Evolutionary conservation across 2,113 vertebrate species (phyloP).

Genomic region (Solea solea): DNA sequence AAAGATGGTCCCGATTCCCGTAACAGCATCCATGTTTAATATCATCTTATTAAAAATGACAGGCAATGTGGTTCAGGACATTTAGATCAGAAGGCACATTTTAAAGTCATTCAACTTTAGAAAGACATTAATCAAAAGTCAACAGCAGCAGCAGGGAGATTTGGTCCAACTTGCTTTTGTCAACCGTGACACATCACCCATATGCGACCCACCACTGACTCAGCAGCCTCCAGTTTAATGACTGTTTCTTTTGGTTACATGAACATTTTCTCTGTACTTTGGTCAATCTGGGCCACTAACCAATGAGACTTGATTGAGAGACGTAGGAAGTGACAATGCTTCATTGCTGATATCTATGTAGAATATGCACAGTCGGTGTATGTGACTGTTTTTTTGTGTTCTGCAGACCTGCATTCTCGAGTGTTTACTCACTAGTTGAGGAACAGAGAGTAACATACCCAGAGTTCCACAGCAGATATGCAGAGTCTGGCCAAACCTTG

Average conservation of each 20-base stretch:
- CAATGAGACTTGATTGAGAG: background rate
- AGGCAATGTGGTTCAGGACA: background rate
- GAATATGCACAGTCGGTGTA: background rate
- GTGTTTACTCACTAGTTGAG: constrained; percentile 33
- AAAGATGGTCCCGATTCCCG: background rate
- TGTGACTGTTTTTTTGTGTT: constrained; percentile 2
- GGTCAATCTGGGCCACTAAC: background rate
- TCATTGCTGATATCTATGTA: background rate
- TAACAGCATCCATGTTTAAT: background rate
- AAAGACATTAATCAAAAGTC: too few species aligned
- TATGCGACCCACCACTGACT: background rate
- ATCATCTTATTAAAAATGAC: background rate
- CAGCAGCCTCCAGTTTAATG: background rate
- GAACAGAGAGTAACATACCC: constrained; percentile 16
- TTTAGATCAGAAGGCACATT: background rate
- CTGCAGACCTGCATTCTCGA: constrained; percentile 18
- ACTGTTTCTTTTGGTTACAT: too few species aligned
- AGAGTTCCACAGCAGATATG: constrained; percentile 9
- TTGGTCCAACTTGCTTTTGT: background rate
- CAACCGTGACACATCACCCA: background rate
- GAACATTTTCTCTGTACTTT: too few species aligned
- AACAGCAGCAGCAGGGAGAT: too few species aligned
- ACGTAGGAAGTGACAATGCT: background rate
- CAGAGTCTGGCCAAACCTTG: constrained; percentile 21
- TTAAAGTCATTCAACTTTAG: background rate